These are phyloP conservation scores for Halcyon senegalensis DNA, from an alignment of 2,113 vertebrate genomes.

Conservation along the genomic window DNA sequence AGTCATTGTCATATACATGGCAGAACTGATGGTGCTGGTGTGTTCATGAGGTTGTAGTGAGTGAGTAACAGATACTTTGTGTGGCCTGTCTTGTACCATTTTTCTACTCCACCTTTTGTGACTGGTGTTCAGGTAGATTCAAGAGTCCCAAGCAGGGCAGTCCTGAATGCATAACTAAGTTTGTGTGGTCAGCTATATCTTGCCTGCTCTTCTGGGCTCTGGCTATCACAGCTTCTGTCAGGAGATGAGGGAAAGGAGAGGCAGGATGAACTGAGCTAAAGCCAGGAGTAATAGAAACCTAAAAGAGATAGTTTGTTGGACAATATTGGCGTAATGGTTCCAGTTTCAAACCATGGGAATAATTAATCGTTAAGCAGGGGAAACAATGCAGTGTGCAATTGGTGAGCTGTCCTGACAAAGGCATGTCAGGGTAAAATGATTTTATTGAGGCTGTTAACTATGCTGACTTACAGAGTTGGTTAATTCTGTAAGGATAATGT, in stretches of 20 bases:
- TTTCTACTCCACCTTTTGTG: neutral
- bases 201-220: neutral
- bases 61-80: neutral
- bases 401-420: neutral
- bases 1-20: fast-evolving
- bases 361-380: neutral
- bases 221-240: neutral
- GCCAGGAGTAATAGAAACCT: neutral
- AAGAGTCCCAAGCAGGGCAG: neutral
- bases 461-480: conserved; percentile 1
- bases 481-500: conserved; percentile 27
- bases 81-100: neutral
- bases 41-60: neutral
- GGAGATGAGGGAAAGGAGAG: neutral
- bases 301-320: neutral
- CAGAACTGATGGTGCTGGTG: neutral
- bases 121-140: neutral
- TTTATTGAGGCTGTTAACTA: neutral
- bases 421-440: neutral
- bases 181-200: neutral
- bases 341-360: neutral
- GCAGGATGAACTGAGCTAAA: neutral
- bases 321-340: neutral
- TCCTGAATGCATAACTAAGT: neutral
- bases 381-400: neutral